Conservation (phyloP, 2,888 invertebrate species). For the Idaea biselata region DNA sequence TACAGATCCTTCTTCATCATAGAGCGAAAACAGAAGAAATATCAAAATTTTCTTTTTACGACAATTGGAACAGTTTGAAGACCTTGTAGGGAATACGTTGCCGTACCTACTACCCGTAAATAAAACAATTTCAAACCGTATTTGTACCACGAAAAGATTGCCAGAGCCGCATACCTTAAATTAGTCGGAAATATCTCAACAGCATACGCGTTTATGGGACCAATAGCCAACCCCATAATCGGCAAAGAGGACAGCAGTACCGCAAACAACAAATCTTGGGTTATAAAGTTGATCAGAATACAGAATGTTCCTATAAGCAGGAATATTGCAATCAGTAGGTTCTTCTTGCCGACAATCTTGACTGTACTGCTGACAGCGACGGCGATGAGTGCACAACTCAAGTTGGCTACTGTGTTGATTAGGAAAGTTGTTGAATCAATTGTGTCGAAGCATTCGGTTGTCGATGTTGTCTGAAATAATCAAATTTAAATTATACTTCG, state of each 20-base stretch:
- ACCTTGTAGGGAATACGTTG: too few species aligned
- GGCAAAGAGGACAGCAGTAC: slow-evolving; percentile 59
- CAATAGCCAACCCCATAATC: slow-evolving; percentile 58
- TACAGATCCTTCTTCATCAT: too few species aligned
- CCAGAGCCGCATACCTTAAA: slow-evolving; percentile 51
- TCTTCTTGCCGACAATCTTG: slow-evolving; percentile 65
- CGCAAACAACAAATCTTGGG: slow-evolving; percentile 58
- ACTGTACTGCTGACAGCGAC: slow-evolving; percentile 55
- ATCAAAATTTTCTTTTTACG: too few species aligned
- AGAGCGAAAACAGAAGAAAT: too few species aligned
- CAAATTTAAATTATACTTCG: neutral
- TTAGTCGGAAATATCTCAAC: slow-evolving; percentile 72
- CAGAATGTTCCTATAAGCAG: slow-evolving; percentile 54
- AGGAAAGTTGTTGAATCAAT: slow-evolving; percentile 60
- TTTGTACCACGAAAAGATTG: too few species aligned
- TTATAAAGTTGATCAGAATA: slow-evolving; percentile 62
- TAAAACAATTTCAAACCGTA: too few species aligned
- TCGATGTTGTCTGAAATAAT: slow-evolving; percentile 47
- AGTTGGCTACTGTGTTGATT: slow-evolving; percentile 57
- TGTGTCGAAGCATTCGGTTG: slow-evolving; percentile 51
- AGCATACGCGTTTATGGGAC: slow-evolving; percentile 68
- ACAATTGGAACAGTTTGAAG: too few species aligned
- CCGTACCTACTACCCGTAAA: too few species aligned
- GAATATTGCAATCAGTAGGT: slow-evolving; percentile 50
- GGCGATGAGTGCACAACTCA: slow-evolving; percentile 54